Base-by-base conservation (phyloP, 2,888 invertebrate species). In the Drosophila parthenogenetica region DNA sequence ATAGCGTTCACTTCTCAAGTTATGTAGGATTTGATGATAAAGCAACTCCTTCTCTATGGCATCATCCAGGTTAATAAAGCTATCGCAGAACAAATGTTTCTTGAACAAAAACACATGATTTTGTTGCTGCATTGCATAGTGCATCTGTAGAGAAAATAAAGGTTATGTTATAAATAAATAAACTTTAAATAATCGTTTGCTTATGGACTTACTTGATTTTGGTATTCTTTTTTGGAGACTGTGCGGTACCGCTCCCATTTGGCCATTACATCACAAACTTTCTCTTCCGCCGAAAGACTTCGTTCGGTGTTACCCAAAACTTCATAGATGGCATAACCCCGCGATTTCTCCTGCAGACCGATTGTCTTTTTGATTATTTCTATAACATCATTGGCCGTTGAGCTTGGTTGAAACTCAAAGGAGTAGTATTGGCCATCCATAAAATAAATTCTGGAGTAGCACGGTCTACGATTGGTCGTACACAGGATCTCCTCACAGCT, bases 351-450 rank as follows among this genome's bases (percentile, higher is more conserved):
- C 42, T 90, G 89, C 2, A 90, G 94, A 0, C 98, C 98, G 83
- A 98, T 97, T 93, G 98, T 98, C 79, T 95, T 95, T 79, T 97
- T 94, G 46, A 98, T 95, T 90, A 96, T 95, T 89, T 96, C 95
- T 91, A 98, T 95, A 2, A 98, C 96, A 90, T 98, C 98, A 85
- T 95, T 95, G 3, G 98, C 96, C 0, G 98, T 97, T 49, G 98
- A 97, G 32, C 97, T 97, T 0, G 98, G 97, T 90, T 98, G 97
- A 93, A 98, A 98, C 92, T 98, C 98, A 0, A 98, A 95, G 0
- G 98, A 97, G 92, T 98, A 97, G 91, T 98, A 98, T 90, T 98
- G 98, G 1, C 98, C 98, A 91, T 98, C 98, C 94, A 98, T 95
- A 88, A 98, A 95, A 91, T 97, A 95, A 89, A 98, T 97, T 49